Evolutionary conservation across 1,140 invertebrate genomes (phyloP).

Genomic region (Listronotus oregonensis): DNA sequence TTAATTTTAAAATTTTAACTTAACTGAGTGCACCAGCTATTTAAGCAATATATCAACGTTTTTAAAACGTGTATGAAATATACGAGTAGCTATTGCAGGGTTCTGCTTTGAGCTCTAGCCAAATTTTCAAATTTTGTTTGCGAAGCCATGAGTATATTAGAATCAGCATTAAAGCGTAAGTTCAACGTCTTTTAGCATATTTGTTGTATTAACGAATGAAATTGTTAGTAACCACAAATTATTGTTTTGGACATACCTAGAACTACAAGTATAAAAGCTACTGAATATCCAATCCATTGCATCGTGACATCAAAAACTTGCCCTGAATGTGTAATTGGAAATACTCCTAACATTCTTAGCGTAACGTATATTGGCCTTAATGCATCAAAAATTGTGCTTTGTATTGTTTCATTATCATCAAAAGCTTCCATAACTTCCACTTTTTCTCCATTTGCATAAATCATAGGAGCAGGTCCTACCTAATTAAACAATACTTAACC

Average conservation of each 20-base stretch:
- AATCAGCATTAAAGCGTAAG: too few species aligned
- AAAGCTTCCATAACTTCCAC: slow-evolving; percentile 21
- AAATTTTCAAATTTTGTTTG: too few species aligned
- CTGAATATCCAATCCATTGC: slow-evolving; percentile 62
- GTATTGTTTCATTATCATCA: slow-evolving; percentile 13
- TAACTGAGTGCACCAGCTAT: too few species aligned
- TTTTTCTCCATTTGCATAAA: slow-evolving; percentile 15
- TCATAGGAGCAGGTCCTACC: slow-evolving; percentile 20
- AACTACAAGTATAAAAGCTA: slow-evolving; percentile 59
- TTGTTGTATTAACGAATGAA: too few species aligned
- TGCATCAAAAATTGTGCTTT: slow-evolving; percentile 16
- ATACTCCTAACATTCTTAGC: slow-evolving; percentile 62
- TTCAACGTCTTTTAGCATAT: too few species aligned
- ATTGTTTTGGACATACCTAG: slow-evolving; percentile 6
- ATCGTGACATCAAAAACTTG: slow-evolving; percentile 59
- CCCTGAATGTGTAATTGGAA: slow-evolving; percentile 61
- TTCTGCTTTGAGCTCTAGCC: too few species aligned
- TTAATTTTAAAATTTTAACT: too few species aligned
- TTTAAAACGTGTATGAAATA: too few species aligned
- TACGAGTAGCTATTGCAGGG: too few species aligned
- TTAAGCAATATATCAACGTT: too few species aligned
- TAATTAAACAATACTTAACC: slow-evolving; percentile 1
- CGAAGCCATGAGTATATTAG: too few species aligned
- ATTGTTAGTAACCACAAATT: too few species aligned
- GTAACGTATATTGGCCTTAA: slow-evolving; percentile 64